Evolutionary conservation across 2,888 invertebrate genomes (phyloP).

Genomic region (Cyclophora albipunctata): DNA sequence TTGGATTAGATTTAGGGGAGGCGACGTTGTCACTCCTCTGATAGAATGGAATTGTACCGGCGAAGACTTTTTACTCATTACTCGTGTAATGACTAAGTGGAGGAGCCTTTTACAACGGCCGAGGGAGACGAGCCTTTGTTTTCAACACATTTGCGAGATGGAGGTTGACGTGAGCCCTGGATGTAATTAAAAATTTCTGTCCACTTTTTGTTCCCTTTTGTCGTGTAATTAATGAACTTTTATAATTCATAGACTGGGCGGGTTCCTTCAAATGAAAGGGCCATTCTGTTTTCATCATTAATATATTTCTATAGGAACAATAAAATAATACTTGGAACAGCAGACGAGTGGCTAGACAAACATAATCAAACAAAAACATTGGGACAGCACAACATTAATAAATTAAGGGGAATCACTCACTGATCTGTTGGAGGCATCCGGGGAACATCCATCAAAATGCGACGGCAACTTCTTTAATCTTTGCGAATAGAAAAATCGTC

Average conservation of each 20-base stretch:
- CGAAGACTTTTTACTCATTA: slow-evolving; percentile 44
- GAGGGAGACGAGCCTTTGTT: slow-evolving; percentile 47
- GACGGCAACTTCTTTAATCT: slow-evolving; percentile 22
- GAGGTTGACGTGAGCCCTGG: slow-evolving; percentile 33
- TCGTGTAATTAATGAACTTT: slow-evolving; percentile 29
- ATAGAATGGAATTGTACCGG: slow-evolving; percentile 18
- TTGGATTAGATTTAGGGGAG: slow-evolving; percentile 14
- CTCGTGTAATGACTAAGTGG: slow-evolving; percentile 35
- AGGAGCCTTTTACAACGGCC: slow-evolving; percentile 39
- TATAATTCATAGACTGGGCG: slow-evolving; percentile 19
- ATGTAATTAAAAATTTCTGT: slow-evolving; percentile 42
- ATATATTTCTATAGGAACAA: too few species aligned
- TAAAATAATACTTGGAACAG: too few species aligned
- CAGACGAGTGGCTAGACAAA: too few species aligned
- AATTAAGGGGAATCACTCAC: too few species aligned
- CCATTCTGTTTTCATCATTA: too few species aligned
- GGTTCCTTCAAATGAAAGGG: slow-evolving; percentile 18
- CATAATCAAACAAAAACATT: too few species aligned
- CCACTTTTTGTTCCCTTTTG: slow-evolving; percentile 27
- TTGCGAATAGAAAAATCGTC: slow-evolving; percentile 64
- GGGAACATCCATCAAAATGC: too few species aligned
- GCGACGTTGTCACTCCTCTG: slow-evolving; percentile 1
- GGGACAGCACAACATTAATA: too few species aligned
- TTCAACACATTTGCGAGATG: slow-evolving; percentile 39
- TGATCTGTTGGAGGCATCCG: too few species aligned